These are phyloP conservation scores for Equus przewalskii DNA, from an alignment of 2,113 vertebrate species.

Conservation along the genomic window DNA sequence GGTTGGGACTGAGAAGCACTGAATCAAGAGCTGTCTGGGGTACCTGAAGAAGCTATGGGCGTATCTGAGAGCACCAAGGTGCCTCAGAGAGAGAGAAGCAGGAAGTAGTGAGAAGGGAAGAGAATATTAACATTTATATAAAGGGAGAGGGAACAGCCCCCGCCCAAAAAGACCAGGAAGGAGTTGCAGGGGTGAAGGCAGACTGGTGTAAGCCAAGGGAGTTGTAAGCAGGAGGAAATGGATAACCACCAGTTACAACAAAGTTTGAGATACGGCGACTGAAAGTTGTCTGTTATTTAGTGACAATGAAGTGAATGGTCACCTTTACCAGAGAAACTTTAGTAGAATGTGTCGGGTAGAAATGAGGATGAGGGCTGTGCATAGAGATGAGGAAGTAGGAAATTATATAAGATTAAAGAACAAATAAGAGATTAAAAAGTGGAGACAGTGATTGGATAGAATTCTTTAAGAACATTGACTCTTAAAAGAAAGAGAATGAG, in stretches of 20 bases:
- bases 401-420: not conserved
- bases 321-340: not conserved
- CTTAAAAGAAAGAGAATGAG: not conserved
- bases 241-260: accelerated
- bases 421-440: not conserved
- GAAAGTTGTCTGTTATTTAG: not conserved
- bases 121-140: not conserved
- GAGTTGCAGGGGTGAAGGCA: not conserved
- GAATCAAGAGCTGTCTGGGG: not conserved
- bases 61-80: not conserved
- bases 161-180: not conserved
- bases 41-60: not conserved
- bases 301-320: not conserved
- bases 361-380: not conserved
- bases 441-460: not conserved
- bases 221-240: not conserved
- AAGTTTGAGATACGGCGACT: not conserved
- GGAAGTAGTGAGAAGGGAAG: not conserved
- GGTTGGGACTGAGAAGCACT: not conserved
- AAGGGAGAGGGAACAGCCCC: not conserved
- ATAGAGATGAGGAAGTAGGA: not conserved
- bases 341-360: not conserved
- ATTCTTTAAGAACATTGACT: not conserved
- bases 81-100: not conserved
- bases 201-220: no score